Percentiles rank a stretch among this genome's conserved stretches.
phyloP scores from a whole-genome alignment of 53 echinoderm and acorn worm genomes.

The Arbacia lixula region DNA sequence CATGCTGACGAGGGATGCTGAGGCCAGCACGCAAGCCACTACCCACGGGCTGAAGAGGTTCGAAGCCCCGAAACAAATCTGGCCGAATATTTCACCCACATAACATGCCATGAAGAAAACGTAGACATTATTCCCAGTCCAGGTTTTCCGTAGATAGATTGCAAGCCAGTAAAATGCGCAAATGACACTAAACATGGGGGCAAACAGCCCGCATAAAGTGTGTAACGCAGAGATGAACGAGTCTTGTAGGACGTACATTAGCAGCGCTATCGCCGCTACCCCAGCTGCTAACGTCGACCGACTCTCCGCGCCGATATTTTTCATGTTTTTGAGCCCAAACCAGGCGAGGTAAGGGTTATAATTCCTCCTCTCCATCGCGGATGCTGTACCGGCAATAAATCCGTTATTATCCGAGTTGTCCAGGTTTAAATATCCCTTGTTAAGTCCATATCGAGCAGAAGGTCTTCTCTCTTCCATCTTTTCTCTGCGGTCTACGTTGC shows the following conservation, averaged over 20 bases:
- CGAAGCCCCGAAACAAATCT: conserved; percentile 82
- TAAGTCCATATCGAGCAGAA: conserved; percentile 63
- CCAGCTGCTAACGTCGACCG: conserved; percentile 63
- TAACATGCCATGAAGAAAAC: conserved; percentile 94
- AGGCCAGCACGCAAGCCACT: conserved; percentile 82
- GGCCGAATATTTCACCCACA: conserved; percentile 90
- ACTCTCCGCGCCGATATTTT: conserved; percentile 73
- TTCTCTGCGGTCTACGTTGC: conserved; percentile 1
- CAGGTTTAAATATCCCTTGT: conserved; percentile 70
- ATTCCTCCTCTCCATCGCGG: conserved; percentile 78
- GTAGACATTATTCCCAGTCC: conserved; percentile 98
- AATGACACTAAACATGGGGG: conserved; percentile 94
- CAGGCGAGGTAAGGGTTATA: conserved; percentile 92
- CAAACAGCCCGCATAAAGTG: conserved; percentile 85
- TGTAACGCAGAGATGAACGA: conserved; percentile 80
- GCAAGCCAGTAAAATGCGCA: conserved; percentile 99
- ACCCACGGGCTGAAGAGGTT: conserved; percentile 86
- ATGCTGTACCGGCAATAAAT: conserved; percentile 81
- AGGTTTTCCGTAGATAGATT: conserved; percentile 91
- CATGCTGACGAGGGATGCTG: conserved; percentile 81
- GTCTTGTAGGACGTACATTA: conserved; percentile 86
- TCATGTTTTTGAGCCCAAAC: conserved; percentile 87
- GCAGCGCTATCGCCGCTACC: conserved; percentile 64
- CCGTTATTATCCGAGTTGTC: conserved; percentile 91
- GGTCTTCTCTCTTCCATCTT: conserved; percentile 45